Evolutionary conservation across 2,113 vertebrate genomes (phyloP).

Genomic region (Anseranas semipalmata): DNA sequence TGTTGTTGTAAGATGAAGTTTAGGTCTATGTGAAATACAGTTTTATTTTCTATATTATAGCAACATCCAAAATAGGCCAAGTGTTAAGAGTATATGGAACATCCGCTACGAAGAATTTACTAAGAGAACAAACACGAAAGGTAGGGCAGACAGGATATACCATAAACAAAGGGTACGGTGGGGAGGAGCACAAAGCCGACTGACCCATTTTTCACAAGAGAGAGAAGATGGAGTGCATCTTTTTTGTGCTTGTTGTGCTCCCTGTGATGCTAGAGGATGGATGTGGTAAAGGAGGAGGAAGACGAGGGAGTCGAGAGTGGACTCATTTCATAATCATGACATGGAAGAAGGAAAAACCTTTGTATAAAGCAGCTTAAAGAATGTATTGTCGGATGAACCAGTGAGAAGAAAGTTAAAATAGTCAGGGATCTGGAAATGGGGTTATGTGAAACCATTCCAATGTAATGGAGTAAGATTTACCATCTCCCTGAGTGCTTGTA

Average conservation of each 20-base stretch:
- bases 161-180: neutral
- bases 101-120: neutral
- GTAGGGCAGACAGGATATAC: neutral
- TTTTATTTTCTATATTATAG: neutral
- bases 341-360: neutral
- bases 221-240: neutral
- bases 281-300: neutral
- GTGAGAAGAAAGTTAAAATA: neutral
- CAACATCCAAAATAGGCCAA: neutral
- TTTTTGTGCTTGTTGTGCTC: neutral
- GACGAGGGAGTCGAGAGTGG: neutral
- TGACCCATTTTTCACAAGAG: slow-evolving; percentile 17
- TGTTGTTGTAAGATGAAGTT: neutral
- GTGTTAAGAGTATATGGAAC: neutral
- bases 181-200: neutral
- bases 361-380: neutral
- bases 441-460: neutral
- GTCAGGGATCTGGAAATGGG: neutral
- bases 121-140: neutral
- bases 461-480: neutral
- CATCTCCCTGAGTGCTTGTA: neutral
- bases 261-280: neutral
- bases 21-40: neutral
- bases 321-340: neutral
- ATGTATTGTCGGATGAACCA: neutral